Base-by-base conservation (phyloP, 2,113 vertebrate species). In the Columbina picui region DNA sequence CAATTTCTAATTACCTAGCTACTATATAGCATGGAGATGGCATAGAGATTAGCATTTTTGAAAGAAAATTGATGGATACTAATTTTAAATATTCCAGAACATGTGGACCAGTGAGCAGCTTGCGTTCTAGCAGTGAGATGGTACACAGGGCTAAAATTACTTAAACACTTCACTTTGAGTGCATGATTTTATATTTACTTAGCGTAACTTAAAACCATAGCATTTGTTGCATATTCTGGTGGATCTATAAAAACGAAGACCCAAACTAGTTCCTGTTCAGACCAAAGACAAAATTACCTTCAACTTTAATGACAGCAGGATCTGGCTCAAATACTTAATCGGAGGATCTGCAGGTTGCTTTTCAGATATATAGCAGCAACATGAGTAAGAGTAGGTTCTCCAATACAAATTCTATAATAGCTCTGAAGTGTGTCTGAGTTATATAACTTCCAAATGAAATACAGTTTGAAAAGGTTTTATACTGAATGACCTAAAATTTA, bases 381-480 rank as follows among this genome's bases (percentile, higher is more conserved):
- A 96, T 76, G 87, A 93, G 95, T 45, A 52, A 25, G 96, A 94
- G 74, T 61, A 64, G 34, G 68, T 94, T 85, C 79, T 89, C 70
- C 15, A 49, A 4, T 17, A 50, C 2, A 16, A 91, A 74, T 94
- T 90, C 14, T 69, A 45, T 45, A 45, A 45, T 19, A 52, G 26
- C 23, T 90, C 74, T 93, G 26, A 96, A 95, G 49, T 79, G 61
- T 47, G n/a, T 64, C 55, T 34, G 30, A 87, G 61, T 93, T 91
- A 84, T 43, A 20, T 7, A 91, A 69, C 82, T 96, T 74, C 61
- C 71, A 95, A 97, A 91, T 78, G 60, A 97, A 95, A 94, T 84
- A 91, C 5, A 34, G 36, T 87, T 84, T 84, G 23, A 52, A 95
- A 94, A 77, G 64, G 36, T 76, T 97, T 90, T 86, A 59, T 10